Percentiles rank a stretch among this genome's conserved stretches.
Conservation (phyloP, 2,113 vertebrate genomes). For the Cettia cetti region DNA sequence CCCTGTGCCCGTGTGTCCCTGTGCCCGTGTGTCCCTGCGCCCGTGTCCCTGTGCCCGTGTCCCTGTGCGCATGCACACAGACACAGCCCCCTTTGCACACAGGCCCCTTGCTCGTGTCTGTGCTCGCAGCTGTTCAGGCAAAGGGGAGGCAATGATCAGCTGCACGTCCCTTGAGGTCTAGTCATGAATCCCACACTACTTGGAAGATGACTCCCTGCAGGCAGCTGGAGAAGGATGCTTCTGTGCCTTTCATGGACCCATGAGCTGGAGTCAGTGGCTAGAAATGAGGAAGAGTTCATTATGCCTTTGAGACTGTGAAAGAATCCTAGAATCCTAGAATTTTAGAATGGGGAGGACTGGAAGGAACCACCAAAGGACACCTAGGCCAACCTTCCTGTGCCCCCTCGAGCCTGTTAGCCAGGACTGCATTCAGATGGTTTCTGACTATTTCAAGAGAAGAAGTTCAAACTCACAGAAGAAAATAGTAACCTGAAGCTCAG, state of each 20-base stretch:
- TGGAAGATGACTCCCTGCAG: not conserved
- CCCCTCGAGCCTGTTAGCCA: fast-evolving
- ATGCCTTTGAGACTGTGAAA: not conserved
- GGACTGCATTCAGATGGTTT: not conserved
- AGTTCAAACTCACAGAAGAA: not conserved
- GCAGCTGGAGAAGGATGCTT: not conserved
- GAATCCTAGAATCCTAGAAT: not conserved
- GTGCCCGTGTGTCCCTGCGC: no score
- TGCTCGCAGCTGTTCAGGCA: not conserved
- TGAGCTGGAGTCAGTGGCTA: not conserved
- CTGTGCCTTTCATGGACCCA: not conserved
- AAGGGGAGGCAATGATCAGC: not conserved
- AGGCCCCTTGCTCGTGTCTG: fast-evolving
- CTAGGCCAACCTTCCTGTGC: not conserved
- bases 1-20: no score
- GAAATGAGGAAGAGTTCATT: not conserved
- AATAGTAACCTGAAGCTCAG: not conserved
- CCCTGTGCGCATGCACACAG: not conserved
- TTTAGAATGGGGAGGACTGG: not conserved
- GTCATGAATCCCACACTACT: fast-evolving
- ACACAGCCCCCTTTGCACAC: not conserved
- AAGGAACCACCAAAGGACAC: not conserved
- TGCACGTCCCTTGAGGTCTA: not conserved
- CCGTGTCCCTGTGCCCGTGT: no score
- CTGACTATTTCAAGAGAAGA: not conserved